Evolutionary conservation across 2,797 vertebrate genomes (phyloP).

Genomic region (Amniataba percoides): DNA sequence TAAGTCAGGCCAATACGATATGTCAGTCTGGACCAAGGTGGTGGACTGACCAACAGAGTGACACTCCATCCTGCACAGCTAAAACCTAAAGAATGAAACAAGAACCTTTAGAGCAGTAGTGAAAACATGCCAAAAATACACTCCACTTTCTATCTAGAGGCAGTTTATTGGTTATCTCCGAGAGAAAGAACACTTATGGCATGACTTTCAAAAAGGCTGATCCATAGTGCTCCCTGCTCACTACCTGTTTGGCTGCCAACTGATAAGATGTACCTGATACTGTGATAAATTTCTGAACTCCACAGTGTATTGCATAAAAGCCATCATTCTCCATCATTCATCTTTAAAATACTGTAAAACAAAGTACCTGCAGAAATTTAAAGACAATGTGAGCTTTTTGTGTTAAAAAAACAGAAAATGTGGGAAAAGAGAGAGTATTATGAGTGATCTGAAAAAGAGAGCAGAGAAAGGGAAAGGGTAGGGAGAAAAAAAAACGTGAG

Average conservation of each 20-base stretch:
- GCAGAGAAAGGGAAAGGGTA: background rate
- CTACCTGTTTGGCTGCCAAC: conserved; percentile 24
- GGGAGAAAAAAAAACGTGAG: conserved; percentile 22
- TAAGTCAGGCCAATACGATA: background rate
- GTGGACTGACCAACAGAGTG: background rate
- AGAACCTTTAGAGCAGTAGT: background rate
- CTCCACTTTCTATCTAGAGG: conserved; percentile 22
- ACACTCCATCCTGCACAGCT: background rate
- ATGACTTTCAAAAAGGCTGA: conserved; percentile 43
- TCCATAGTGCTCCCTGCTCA: background rate
- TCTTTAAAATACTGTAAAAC: conserved; percentile 2
- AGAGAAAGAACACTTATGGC: conserved; percentile 25
- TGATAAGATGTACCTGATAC: conserved; percentile 50
- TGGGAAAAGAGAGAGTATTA: background rate
- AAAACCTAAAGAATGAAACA: background rate
- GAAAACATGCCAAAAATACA: conserved; percentile 10
- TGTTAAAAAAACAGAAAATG: background rate
- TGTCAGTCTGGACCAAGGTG: background rate
- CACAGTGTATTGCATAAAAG: conserved; percentile 21
- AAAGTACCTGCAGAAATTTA: background rate
- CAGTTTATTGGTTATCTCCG: conserved; percentile 38
- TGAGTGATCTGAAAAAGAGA: conserved; percentile 14
- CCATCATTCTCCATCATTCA: background rate
- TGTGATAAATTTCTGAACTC: conserved; percentile 29
- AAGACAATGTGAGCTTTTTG: background rate